These are phyloP conservation scores for Drosophila paracracens DNA, from an alignment of 2,888 invertebrate genomes.

Conservation along the genomic window DNA sequence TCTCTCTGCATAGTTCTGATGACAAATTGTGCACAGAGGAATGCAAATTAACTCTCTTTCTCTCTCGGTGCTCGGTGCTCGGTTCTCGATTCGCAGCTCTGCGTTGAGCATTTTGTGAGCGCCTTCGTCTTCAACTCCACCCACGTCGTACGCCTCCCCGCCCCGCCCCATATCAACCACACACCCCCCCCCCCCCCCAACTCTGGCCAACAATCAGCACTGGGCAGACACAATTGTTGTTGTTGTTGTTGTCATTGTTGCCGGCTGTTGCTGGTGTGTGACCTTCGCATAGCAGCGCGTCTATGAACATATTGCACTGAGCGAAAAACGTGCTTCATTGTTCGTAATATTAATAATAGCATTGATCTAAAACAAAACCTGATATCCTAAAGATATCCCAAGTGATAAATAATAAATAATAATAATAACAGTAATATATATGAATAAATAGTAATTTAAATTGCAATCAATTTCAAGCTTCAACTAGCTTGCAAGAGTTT, in stretches of 20 bases:
- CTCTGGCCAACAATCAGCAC: constrained; percentile 32
- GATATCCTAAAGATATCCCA: no score
- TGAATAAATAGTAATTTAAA: neutral
- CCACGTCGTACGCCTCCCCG: constrained; percentile 31
- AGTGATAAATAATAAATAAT: no score
- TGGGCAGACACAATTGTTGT: constrained; percentile 41
- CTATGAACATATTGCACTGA: constrained; percentile 56
- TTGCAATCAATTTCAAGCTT: neutral
- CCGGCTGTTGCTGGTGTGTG: constrained; percentile 54
- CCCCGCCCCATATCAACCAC: neutral
- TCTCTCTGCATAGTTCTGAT: constrained; percentile 10
- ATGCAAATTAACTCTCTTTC: constrained; percentile 47
- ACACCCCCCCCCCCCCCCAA: no score
- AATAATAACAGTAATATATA: neutral
- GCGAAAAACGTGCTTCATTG: constrained; percentile 13
- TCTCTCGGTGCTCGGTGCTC: constrained; percentile 3
- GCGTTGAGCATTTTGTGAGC: constrained; percentile 31
- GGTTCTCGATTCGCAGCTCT: constrained; percentile 5
- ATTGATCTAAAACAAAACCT: neutral
- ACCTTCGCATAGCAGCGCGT: constrained; percentile 78
- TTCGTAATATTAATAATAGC: neutral
- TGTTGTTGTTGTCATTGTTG: constrained; percentile 17
- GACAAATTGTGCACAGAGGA: constrained; percentile 47
- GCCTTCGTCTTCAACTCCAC: constrained; percentile 48
- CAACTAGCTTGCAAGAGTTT: neutral